Evolutionary conservation across 2,888 invertebrate genomes (phyloP).

Genomic region (Drosophila mulleri): DNA sequence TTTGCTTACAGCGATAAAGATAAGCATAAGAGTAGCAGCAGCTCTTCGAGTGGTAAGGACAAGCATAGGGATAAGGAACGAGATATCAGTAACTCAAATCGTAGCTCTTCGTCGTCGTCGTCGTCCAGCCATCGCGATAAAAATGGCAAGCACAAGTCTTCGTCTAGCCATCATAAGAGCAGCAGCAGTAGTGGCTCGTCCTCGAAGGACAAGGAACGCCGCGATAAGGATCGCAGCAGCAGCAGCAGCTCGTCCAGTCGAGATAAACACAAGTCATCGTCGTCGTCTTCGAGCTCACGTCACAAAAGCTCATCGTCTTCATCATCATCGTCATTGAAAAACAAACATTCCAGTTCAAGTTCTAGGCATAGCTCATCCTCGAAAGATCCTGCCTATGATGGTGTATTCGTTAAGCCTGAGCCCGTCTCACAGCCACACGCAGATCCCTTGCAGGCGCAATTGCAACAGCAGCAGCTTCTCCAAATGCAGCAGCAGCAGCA

Average conservation of each 20-base stretch:
- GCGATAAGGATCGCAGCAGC: slow-evolving; percentile 84
- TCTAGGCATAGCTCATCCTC: slow-evolving; percentile 64
- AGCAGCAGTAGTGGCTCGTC: slow-evolving; percentile 58
- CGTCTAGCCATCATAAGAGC: slow-evolving; percentile 79
- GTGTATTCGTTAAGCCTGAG: slow-evolving; percentile 81
- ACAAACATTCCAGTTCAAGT: slow-evolving; percentile 85
- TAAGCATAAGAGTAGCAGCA: slow-evolving; percentile 83
- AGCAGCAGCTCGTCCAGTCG: slow-evolving; percentile 83
- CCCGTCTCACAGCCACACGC: slow-evolving; percentile 74
- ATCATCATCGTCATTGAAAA: slow-evolving; percentile 83
- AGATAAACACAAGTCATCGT: slow-evolving; percentile 83
- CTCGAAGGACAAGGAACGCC: slow-evolving; percentile 84
- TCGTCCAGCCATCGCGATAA: slow-evolving; percentile 84
- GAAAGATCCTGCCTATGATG: slow-evolving; percentile 74
- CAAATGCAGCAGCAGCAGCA: slow-evolving; percentile 63
- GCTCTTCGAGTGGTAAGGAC: slow-evolving; percentile 82
- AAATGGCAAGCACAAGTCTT: slow-evolving; percentile 84
- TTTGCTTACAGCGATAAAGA: slow-evolving; percentile 78
- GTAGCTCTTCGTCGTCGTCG: slow-evolving; percentile 67
- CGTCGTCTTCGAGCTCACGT: slow-evolving; percentile 60
- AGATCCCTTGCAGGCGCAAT: slow-evolving; percentile 62
- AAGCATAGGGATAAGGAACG: slow-evolving; percentile 84
- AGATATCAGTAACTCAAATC: slow-evolving; percentile 75
- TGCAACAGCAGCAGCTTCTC: slow-evolving; percentile 56
- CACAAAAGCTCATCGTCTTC: slow-evolving; percentile 78